phyloP scores from a whole-genome alignment of 2,888 invertebrate genomes.

The Acrocyrtus sp. region DNA sequence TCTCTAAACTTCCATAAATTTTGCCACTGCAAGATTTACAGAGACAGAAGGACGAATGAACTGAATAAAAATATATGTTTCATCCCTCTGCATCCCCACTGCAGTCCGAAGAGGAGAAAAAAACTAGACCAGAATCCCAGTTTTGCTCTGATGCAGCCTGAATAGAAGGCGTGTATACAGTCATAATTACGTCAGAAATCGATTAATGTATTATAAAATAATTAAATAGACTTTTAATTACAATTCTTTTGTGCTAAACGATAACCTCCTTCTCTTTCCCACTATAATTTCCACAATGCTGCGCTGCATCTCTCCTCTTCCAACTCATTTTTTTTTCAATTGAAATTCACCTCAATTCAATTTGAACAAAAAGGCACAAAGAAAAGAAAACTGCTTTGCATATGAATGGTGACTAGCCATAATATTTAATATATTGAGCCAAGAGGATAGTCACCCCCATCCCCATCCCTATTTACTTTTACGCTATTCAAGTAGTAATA shows the following conservation, averaged over 20 bases:
- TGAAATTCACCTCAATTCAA: too few relatives aligned
- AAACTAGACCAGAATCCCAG: slow-evolving; percentile 37
- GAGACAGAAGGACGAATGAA: too few relatives aligned
- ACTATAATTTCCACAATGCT: slow-evolving; percentile 26
- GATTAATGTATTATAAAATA: slow-evolving; percentile 62
- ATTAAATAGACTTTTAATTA: slow-evolving; percentile 60
- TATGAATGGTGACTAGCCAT: slow-evolving; percentile 60
- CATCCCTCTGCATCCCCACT: too few relatives aligned
- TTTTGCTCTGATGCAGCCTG: slow-evolving; percentile 25
- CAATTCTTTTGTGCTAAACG: slow-evolving; percentile 54
- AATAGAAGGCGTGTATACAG: slow-evolving; percentile 63
- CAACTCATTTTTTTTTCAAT: slow-evolving; percentile 28
- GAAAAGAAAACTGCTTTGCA: slow-evolving; percentile 57
- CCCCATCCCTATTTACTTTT: too few relatives aligned
- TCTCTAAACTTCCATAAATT: slow-evolving; percentile 22
- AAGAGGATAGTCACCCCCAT: too few relatives aligned
- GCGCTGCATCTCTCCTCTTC: slow-evolving; percentile 21
- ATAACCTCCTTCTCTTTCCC: slow-evolving; percentile 34
- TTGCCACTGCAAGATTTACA: too few relatives aligned
- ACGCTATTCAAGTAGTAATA: too few relatives aligned
- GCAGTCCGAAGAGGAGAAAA: slow-evolving; percentile 3
- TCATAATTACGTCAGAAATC: slow-evolving; percentile 64
- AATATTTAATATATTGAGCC: too few relatives aligned
- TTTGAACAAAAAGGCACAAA: too few relatives aligned
- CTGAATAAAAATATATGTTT: too few relatives aligned